Conservation (phyloP, 2,888 invertebrate genomes). For the Pterostichus madidus region DNA sequence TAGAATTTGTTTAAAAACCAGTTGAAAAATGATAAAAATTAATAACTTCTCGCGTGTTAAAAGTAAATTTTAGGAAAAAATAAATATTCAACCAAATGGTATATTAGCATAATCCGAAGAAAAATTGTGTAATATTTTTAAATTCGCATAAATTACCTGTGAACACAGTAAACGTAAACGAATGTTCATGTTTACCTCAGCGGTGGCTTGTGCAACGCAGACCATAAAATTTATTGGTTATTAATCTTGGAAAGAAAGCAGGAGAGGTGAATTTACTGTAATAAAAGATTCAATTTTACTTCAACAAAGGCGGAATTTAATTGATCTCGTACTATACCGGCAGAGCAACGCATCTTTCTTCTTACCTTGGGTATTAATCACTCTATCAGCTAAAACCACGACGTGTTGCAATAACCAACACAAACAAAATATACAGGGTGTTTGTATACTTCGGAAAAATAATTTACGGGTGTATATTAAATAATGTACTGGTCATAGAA, state of each 20-base stretch:
- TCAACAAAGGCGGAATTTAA: constrained; percentile 47
- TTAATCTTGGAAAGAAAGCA: constrained; percentile 61
- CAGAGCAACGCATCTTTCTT: not conserved
- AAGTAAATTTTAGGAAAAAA: constrained; percentile 35
- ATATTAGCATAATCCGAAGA: constrained; percentile 48
- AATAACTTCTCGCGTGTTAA: constrained; percentile 37
- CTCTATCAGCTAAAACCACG: not conserved
- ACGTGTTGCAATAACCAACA: too few relatives aligned
- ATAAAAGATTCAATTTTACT: constrained; percentile 61
- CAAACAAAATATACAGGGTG: too few relatives aligned
- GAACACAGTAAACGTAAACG: constrained; percentile 41
- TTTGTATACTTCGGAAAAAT: too few relatives aligned
- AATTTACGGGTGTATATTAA: too few relatives aligned
- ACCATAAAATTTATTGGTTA: constrained; percentile 61
- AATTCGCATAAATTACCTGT: constrained; percentile 37
- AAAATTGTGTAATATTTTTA: constrained; percentile 46
- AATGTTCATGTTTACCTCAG: constrained; percentile 6
- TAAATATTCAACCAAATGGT: constrained; percentile 31
- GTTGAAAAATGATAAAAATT: constrained; percentile 44
- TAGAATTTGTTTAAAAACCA: constrained; percentile 45
- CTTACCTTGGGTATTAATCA: not conserved
- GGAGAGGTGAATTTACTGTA: constrained; percentile 60
- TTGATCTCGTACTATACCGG: constrained; percentile 3
- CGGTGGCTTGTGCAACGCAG: not conserved
- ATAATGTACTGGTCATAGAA: too few relatives aligned